Base-by-base conservation (phyloP, 2,888 invertebrate genomes). In the Dexiosoma caninum region DNA sequence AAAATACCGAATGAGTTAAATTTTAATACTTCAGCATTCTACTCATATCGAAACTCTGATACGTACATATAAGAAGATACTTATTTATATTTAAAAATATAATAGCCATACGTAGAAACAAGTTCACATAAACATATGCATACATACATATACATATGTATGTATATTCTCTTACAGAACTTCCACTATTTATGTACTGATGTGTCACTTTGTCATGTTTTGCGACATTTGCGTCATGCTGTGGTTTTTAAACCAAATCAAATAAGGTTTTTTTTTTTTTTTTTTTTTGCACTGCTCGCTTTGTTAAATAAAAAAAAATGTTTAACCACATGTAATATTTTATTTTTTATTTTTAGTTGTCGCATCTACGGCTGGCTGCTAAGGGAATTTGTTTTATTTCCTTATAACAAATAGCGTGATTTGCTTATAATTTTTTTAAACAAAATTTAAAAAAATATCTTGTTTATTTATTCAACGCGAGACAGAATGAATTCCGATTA, bases 191-290 rank as follows among this genome's bases (percentile, higher is more conserved):
- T 60, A 59, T 75, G 44, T 70, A 42, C 76, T 69, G 14, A 77
- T 74, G 72, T 81, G 77, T 81, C 81, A 77, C 44, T 51, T 76
- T 81, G 77, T 74, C 77, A 64, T 64, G 19, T 81, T 72, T 51
- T 74, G 69, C 69, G 69, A 72, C 77, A 81, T 72, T 69, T 77
- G 64, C 77, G 81, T 74, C 81, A 77, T 77, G 77, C 67, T 77
- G 81, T 77, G 81, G 77, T 81, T 77, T 81, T 77, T 69, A 77
- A 77, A 72, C 81, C 69, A 81, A 81, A 77, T 74, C 77, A 71
- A 81, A 66, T 40, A 46, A 66, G 49, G 16, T 67, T 37, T 49
- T 14, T 14, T 55, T 66, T 71, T 71, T 70, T n/a, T 67, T 37
- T 49, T 14, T 14, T 55, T 66, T 71, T 71, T 70, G 23, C 19